Conservation (phyloP, 2,797 vertebrate species). For the Molothrus ater region DNA sequence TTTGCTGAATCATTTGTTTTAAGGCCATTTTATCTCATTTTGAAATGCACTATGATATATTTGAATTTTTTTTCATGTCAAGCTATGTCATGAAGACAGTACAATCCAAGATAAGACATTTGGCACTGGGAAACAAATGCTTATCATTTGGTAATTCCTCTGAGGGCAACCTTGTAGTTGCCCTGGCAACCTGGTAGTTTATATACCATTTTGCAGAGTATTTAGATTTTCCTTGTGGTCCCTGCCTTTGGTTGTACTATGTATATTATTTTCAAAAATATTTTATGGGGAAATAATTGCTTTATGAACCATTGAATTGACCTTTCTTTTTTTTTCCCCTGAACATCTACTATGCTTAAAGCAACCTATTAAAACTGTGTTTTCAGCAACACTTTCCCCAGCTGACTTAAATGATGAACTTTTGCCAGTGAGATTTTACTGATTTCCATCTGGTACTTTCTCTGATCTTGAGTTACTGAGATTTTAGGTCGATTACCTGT, state of each 20-base stretch:
- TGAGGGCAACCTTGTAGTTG: background rate
- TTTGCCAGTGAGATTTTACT: background rate
- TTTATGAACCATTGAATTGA: constrained; percentile 30
- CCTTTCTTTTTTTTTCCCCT: background rate
- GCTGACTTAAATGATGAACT: background rate
- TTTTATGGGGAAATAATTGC: background rate
- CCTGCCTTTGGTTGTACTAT: background rate
- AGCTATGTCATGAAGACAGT: background rate
- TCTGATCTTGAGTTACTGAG: background rate
- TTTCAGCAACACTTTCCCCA: constrained; percentile 23
- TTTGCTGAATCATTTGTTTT: background rate
- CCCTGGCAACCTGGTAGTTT: background rate
- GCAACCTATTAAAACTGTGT: constrained; percentile 71
- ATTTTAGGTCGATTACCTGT: background rate
- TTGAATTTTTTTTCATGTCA: background rate
- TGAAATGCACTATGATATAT: background rate
- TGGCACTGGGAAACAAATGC: background rate
- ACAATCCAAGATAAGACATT: background rate
- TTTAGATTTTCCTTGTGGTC: background rate
- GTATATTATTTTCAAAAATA: background rate
- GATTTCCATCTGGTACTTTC: constrained; percentile 25
- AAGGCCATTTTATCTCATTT: background rate
- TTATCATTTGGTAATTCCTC: background rate
- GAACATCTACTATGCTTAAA: constrained; percentile 57
- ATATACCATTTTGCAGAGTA: background rate